Percentiles rank a stretch among this genome's conserved stretches.
These are phyloP conservation scores for Myanophis thanlyinensis DNA, from an alignment of 2,113 vertebrate species.

Conservation along the genomic window DNA sequence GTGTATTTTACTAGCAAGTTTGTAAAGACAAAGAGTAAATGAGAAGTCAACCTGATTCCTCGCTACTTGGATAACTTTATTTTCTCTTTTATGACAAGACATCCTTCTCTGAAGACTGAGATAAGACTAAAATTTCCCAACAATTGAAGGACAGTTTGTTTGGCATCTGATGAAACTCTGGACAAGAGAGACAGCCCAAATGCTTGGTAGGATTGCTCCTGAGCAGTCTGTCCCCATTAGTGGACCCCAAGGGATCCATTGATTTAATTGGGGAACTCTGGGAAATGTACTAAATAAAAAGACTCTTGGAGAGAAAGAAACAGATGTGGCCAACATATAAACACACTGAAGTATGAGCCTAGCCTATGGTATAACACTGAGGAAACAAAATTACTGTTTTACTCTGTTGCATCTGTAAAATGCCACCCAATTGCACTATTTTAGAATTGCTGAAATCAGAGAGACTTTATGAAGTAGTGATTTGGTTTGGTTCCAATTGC, in stretches of 20 bases:
- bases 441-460: neutral
- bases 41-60: neutral
- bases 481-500: neutral
- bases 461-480: neutral
- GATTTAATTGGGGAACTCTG: neutral
- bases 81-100: neutral
- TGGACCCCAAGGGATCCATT: neutral
- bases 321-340: neutral
- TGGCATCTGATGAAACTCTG: neutral
- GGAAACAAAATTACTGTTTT: neutral
- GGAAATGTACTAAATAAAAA: neutral
- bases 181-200: neutral
- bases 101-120: neutral
- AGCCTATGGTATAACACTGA: neutral
- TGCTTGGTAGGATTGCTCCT: neutral
- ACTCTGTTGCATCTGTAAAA: neutral
- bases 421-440: neutral
- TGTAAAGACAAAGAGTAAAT: neutral
- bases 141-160: neutral
- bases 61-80: neutral
- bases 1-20: neutral
- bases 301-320: neutral
- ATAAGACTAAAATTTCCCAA: neutral
- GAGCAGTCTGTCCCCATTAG: neutral
- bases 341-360: neutral